Base-by-base conservation (phyloP, 1,140 invertebrate species). In the Trichonephila inaurata region DNA sequence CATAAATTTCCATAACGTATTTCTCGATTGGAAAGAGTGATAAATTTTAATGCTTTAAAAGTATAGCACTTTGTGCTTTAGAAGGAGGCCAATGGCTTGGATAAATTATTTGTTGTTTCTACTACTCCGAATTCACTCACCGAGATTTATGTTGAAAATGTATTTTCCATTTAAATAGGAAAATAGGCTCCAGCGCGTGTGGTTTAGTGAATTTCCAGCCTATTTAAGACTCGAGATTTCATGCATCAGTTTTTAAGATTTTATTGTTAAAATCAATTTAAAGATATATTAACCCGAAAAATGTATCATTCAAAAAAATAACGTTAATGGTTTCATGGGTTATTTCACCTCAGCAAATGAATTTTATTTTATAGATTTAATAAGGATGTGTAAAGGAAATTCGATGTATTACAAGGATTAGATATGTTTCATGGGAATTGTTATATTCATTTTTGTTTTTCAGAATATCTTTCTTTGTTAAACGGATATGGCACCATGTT, bases 61-160 rank as follows among this genome's bases (percentile, higher is more conserved):
- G 72, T 33, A 77, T 77, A 33, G 33, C 28, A 77, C 72, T 33
- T 77, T 33, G 72, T 40, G 33, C 33, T 77, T 77, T 12, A 16
- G 6, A 77, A 77, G 33, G 72, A 77, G 72, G 72, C 28, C 72
- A 77, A 77, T 77, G 28, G 72, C 72, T 77, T 18, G 24, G 69
- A 77, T 28, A 77, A 77, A 77, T 77, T 77, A 77, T 77, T 77
- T 77, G 72, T 77, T 77, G 33, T 77, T 33, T 40, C 72, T 77
- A 14, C 5, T 16, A 19, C 72, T 77, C 18, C 72, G 33, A 77
- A 77, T 33, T 24, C 72, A 77, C 28, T 33, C 16, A 5, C 28
- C 2, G 72, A 77, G 72, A 77, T 77, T 77, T 77, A 77, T 77
- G 28, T 19, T 24, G 6, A 40, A 77, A 77, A 77, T 40, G 72